Evolutionary conservation across 2,888 invertebrate species (phyloP).

Genomic region (Girardia tigrina): DNA sequence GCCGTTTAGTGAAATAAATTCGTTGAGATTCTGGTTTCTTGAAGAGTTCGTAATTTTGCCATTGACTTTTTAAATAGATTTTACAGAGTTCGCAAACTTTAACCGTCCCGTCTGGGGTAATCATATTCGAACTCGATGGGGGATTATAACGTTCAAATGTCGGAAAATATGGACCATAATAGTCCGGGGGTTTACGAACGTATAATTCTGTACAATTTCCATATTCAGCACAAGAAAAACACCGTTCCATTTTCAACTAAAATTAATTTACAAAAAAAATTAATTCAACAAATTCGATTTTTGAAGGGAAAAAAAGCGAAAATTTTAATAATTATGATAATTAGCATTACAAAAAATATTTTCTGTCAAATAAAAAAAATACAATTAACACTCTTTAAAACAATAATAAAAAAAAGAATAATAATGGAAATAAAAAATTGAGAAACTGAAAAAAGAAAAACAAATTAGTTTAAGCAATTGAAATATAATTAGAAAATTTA

Average conservation of each 20-base stretch:
- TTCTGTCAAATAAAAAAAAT: too few species aligned
- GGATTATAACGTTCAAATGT: conserved; percentile 77
- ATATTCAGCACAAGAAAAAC: background rate
- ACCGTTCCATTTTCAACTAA: background rate
- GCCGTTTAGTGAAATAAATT: conserved; percentile 77
- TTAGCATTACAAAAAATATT: too few species aligned
- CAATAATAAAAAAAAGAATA: too few species aligned
- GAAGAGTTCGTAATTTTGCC: conserved; percentile 74
- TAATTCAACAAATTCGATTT: background rate
- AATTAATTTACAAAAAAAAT: background rate
- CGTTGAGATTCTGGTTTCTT: conserved; percentile 71
- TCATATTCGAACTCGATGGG: conserved; percentile 58
- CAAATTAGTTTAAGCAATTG: too few species aligned
- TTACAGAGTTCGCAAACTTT: conserved; percentile 72
- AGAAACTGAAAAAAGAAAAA: too few species aligned
- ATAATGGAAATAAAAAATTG: background rate
- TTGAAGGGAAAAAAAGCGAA: background rate
- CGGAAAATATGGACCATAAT: conserved; percentile 63
- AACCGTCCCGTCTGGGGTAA: conserved; percentile 52
- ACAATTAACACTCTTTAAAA: too few species aligned
- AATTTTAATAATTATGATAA: background rate
- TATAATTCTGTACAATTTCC: background rate
- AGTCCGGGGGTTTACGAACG: background rate
- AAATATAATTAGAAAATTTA: too few species aligned
- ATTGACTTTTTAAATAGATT: conserved; percentile 71